Base-by-base conservation (phyloP, 2,113 vertebrate species). In the Anarrhichthys ocellatus region DNA sequence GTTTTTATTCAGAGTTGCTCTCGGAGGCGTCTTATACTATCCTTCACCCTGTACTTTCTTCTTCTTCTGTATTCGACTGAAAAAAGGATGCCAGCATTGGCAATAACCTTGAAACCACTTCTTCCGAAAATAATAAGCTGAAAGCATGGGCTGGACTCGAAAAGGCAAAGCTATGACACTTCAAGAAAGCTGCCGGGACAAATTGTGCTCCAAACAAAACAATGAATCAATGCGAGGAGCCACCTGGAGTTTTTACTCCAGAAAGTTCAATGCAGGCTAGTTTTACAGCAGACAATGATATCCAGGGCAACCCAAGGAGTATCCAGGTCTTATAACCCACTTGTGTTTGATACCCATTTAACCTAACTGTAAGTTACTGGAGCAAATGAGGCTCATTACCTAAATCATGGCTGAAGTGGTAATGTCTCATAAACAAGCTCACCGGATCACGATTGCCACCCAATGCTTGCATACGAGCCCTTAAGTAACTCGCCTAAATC, bases 191-290 rank as follows among this genome's bases (percentile, higher is more conserved):
- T 90, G 89, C 84, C 91, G 87, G 87, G 87, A 94, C 85, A 93
- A 94, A 94, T 86, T 84, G 87, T 83, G 34, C 73, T 78, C 77
- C 87, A 89, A 89, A 89, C 76, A 85, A 88, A 87, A 88, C 87
- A 82, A 94, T 93, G 92, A 95, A 94, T 95, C 91, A 94, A 82
- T 50, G 76, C 75, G 71, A 85, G 78, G 72, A 91, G 91, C 92
- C 92, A 93, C 94, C 93, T 93, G 93, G 88, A 92, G 79, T 81
- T 90, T 81, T 83, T 76, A 73, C 79, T 87, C 73, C 74, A 66
- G 80, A 86, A 88, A 87, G 92, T 89, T 89, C 86, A 92, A 83
- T 63, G 87, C 78, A 70, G 65, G 58, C 82, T 76, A 64, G 75
- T 65, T 83, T 65, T 77, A 52, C 70, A 67, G 66, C 63, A 78